A percentile compares a stretch with the other conserved stretches of the same genome.
Evolutionary conservation across 2,113 vertebrate genomes (phyloP).

Genomic region (Aegotheles bennettii): DNA sequence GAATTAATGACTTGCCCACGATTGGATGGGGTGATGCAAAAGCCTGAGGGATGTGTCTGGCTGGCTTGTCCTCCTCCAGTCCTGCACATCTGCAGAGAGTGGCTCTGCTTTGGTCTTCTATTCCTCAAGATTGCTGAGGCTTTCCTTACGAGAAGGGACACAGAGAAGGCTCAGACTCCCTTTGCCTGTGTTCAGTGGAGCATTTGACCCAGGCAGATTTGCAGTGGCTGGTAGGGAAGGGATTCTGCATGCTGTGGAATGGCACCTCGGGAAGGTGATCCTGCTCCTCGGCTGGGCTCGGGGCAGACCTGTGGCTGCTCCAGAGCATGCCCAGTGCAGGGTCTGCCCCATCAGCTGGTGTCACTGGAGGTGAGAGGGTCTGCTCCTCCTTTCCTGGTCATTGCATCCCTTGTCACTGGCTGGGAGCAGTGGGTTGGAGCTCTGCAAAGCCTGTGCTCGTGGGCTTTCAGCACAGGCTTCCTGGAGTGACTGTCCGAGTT

Average conservation of each 20-base stretch:
- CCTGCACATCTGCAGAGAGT: neutral
- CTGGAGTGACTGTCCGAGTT: rapidly evolving
- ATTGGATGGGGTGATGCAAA: neutral
- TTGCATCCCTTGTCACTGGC: neutral
- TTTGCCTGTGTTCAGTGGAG: neutral
- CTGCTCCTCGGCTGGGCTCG: neutral
- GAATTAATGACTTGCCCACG: neutral
- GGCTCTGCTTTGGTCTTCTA: neutral
- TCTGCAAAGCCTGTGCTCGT: rapidly evolving
- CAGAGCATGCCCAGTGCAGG: neutral
- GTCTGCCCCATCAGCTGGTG: neutral
- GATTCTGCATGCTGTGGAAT: neutral
- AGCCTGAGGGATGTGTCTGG: neutral
- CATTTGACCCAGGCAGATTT: neutral
- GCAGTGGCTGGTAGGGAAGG: neutral
- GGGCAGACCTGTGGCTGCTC: neutral
- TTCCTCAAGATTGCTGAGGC: neutral
- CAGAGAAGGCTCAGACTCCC: neutral
- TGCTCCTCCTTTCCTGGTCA: neutral
- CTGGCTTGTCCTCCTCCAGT: neutral
- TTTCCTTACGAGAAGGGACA: neutral
- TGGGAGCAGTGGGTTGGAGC: neutral
- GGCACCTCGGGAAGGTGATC: neutral
- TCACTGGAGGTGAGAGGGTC: neutral
- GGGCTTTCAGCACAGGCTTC: neutral